phyloP scores from a whole-genome alignment of 2,113 vertebrate species.

The Chascanopsetta lugubris region DNA sequence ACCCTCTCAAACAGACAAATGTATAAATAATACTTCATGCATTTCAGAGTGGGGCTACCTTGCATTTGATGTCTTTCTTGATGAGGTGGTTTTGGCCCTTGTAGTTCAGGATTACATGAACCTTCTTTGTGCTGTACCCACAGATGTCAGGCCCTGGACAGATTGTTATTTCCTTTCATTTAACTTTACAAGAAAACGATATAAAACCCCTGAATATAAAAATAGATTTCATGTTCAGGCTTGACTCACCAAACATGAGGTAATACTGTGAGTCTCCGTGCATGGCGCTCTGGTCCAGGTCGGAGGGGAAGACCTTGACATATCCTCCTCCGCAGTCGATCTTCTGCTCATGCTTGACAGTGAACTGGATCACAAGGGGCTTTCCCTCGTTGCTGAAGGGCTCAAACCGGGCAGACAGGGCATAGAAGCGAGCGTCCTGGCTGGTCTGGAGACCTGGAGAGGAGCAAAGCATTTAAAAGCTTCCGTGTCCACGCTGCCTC shows the following conservation, averaged over 20 bases:
- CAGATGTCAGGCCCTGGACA: slow-evolving; percentile 90
- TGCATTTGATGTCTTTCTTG: slow-evolving; percentile 86
- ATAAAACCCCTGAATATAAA: not conserved
- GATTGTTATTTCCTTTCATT: slow-evolving; percentile 15
- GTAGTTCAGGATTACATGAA: slow-evolving; percentile 89
- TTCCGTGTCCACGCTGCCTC: not conserved
- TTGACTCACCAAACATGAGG: slow-evolving; percentile 87
- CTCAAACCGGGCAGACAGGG: slow-evolving; percentile 82
- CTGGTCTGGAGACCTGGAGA: slow-evolving; percentile 85
- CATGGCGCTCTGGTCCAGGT: slow-evolving; percentile 81
- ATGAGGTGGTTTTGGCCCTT: slow-evolving; percentile 85
- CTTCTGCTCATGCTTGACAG: slow-evolving; percentile 88
- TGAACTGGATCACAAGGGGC: slow-evolving; percentile 84
- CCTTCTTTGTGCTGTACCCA: slow-evolving; percentile 87
- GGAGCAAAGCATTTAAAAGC: not conserved
- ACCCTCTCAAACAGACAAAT: no score
- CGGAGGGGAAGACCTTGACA: slow-evolving; percentile 84
- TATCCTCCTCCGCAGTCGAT: slow-evolving; percentile 89
- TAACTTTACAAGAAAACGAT: not conserved
- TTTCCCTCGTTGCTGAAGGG: slow-evolving; percentile 85
- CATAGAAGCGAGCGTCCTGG: slow-evolving; percentile 85
- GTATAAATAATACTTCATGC: not conserved
- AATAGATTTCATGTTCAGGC: not conserved
- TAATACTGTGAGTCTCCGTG: slow-evolving; percentile 82
- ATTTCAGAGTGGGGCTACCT: slow-evolving; percentile 70